phyloP scores from a whole-genome alignment of 2,888 invertebrate genomes.

The Tetheella fluctuosa region DNA sequence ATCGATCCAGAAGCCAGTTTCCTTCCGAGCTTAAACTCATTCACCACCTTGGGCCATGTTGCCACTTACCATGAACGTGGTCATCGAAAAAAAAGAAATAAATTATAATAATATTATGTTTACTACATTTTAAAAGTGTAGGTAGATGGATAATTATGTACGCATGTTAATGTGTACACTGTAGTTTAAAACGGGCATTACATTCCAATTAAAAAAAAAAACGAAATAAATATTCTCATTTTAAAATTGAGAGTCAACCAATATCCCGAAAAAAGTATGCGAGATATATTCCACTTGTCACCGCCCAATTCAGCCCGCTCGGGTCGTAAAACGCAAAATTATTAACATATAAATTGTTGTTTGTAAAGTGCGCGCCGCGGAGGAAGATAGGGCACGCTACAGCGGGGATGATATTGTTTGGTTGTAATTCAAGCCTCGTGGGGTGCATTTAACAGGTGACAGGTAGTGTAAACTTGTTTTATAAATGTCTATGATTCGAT shows the following conservation, averaged over 20 bases:
- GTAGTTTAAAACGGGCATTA: too few species aligned
- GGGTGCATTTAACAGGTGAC: conserved; percentile 12
- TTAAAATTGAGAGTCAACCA: not conserved
- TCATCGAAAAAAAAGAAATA: too few species aligned
- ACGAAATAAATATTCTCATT: not conserved
- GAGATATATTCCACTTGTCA: conserved; percentile 1
- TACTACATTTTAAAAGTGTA: too few species aligned
- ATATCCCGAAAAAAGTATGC: not conserved
- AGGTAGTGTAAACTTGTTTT: conserved; percentile 3
- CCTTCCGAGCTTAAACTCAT: too few species aligned
- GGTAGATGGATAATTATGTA: too few species aligned
- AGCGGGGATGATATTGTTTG: conserved; percentile 8
- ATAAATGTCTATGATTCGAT: not conserved
- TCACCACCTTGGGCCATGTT: too few species aligned
- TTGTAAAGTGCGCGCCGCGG: conserved; percentile 41
- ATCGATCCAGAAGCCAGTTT: too few species aligned
- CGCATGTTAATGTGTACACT: too few species aligned
- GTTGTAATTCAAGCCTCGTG: conserved; percentile 4
- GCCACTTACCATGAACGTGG: too few species aligned
- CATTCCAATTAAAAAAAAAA: not conserved
- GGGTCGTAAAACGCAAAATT: conserved; percentile 41
- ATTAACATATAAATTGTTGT: conserved; percentile 69
- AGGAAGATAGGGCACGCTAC: conserved; percentile 46
- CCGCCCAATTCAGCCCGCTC: conserved; percentile 3
- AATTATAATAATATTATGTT: too few species aligned